Conservation (phyloP, 2,888 invertebrate genomes). For the Therioaphis trifolii region DNA sequence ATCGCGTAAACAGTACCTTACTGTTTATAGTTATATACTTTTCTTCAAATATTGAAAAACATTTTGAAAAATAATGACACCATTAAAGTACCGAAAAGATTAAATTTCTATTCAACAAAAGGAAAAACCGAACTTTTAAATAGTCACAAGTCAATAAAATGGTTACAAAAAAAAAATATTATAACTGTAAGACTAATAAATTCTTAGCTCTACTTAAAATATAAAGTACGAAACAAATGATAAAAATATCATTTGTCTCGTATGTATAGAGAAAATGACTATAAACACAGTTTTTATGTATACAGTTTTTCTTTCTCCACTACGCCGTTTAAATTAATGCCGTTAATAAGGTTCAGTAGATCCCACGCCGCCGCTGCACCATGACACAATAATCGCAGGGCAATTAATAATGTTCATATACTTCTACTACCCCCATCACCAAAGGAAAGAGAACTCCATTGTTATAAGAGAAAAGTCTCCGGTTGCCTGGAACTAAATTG, state of each 20-base stretch:
- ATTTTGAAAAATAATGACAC: too few species aligned
- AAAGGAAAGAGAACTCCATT: slow-evolving; percentile 50
- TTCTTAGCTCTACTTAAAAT: too few species aligned
- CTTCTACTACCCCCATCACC: background rate
- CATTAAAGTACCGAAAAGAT: too few species aligned
- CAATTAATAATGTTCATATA: slow-evolving; percentile 57
- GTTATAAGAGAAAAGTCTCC: slow-evolving; percentile 54
- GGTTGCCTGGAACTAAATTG: slow-evolving; percentile 53
- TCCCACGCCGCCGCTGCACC: background rate
- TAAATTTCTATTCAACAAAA: too few species aligned
- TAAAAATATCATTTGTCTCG: slow-evolving; percentile 26
- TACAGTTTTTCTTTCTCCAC: too few species aligned
- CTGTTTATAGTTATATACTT: too few species aligned
- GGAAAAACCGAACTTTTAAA: too few species aligned
- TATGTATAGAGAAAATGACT: slow-evolving; percentile 28
- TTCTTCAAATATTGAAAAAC: too few species aligned
- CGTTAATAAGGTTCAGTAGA: slow-evolving; percentile 60
- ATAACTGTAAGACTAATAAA: too few species aligned
- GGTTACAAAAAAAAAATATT: background rate
- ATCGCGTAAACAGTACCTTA: too few species aligned
- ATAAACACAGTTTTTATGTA: slow-evolving; percentile 49
- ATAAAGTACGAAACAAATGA: too few species aligned
- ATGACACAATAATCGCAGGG: slow-evolving; percentile 56
- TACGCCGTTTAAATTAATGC: slow-evolving; percentile 54
- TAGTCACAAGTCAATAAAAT: too few species aligned